phyloP scores from a whole-genome alignment of 2,113 vertebrate species.

The Lucifuga dentata region DNA sequence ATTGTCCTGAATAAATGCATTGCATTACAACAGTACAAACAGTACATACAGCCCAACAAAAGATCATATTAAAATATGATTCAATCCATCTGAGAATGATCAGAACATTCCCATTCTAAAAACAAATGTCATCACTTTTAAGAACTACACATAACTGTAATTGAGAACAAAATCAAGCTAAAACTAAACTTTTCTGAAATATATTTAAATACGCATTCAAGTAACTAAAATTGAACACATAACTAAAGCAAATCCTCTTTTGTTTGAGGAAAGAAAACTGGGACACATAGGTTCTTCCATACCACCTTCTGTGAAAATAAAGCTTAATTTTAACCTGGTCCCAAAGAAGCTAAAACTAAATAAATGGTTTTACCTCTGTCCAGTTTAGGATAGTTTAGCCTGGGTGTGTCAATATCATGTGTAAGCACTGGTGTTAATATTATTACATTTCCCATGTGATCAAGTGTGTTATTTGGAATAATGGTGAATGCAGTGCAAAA shows the following conservation, averaged over 20 bases:
- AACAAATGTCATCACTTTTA: slow-evolving; percentile 15
- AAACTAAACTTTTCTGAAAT: slow-evolving; percentile 33
- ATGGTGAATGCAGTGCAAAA: too few relatives aligned
- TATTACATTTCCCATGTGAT: neutral
- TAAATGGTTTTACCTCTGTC: slow-evolving; percentile 10
- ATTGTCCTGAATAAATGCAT: neutral
- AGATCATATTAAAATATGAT: slow-evolving; percentile 55
- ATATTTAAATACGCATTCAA: slow-evolving; percentile 16
- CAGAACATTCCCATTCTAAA: slow-evolving; percentile 17
- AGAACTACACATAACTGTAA: slow-evolving; percentile 22
- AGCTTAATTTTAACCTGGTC: slow-evolving; percentile 17
- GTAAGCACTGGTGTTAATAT: slow-evolving; percentile 9
- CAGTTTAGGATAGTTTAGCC: neutral
- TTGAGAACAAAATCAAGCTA: slow-evolving; percentile 34
- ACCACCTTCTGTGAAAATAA: slow-evolving; percentile 5
- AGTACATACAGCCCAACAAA: slow-evolving; percentile 35
- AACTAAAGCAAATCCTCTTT: slow-evolving; percentile 13
- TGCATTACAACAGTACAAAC: slow-evolving; percentile 28
- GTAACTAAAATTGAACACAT: slow-evolving; percentile 23
- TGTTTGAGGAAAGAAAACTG: neutral
- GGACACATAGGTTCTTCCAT: slow-evolving; percentile 4
- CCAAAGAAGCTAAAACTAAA: slow-evolving; percentile 26
- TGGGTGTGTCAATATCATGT: neutral
- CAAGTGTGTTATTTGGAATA: neutral
- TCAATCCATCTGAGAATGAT: slow-evolving; percentile 35